A percentile compares a stretch with the other conserved stretches of the same genome.
These are phyloP conservation scores for Alviniconcha marisindica DNA, from an alignment of 1,140 invertebrate genomes.

Conservation along the genomic window DNA sequence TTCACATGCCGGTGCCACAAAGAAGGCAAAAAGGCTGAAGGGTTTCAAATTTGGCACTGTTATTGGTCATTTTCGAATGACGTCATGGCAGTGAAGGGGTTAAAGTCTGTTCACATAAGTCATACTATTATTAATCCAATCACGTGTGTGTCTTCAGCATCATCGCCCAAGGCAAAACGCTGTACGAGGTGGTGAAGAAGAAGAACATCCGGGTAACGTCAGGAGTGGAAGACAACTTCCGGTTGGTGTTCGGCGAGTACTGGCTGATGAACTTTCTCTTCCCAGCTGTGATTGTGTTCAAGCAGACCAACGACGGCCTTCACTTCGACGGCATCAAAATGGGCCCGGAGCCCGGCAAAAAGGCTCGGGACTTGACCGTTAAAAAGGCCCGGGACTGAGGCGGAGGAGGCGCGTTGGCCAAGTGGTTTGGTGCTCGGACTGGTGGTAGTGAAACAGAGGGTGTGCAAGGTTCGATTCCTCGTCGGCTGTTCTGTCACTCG, in stretches of 20 bases:
- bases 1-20: too few species aligned
- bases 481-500: too few species aligned
- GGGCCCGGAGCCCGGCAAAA: neutral
- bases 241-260: constrained; percentile 67
- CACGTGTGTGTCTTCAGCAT: too few species aligned
- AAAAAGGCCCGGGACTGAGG: neutral
- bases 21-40: too few species aligned
- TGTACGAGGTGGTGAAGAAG: constrained; percentile 58
- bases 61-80: too few species aligned
- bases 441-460: neutral
- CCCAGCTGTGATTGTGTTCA: constrained; percentile 63
- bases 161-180: constrained; percentile 51
- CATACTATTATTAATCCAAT: too few species aligned
- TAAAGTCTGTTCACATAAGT: too few species aligned
- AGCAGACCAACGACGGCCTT: constrained; percentile 59
- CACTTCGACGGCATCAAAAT: constrained; percentile 59
- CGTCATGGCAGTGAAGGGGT: too few species aligned
- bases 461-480: too few species aligned
- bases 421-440: neutral
- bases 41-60: too few species aligned
- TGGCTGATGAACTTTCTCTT: constrained; percentile 68
- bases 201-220: constrained; percentile 46
- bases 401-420: neutral
- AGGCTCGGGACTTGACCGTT: neutral
- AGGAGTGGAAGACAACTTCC: constrained; percentile 54